These are phyloP conservation scores for Helleia helle DNA, from an alignment of 2,888 invertebrate genomes.

Conservation along the genomic window DNA sequence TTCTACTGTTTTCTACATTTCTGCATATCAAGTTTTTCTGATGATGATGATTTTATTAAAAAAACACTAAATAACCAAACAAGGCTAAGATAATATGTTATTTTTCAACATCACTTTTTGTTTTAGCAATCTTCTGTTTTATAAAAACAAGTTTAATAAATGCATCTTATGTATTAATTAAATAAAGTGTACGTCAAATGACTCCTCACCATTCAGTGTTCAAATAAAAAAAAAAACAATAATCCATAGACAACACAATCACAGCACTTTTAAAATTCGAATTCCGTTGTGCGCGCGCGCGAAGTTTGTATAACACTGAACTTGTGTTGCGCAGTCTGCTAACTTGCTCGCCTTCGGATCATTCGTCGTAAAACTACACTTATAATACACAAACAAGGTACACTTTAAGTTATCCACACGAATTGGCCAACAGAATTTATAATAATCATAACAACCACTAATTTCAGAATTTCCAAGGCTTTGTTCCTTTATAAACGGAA, in stretches of 20 bases:
- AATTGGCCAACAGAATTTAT: no score
- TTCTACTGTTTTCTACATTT: no score
- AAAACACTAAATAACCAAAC: no score
- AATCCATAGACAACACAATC: constrained; percentile 23
- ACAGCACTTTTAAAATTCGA: constrained; percentile 30
- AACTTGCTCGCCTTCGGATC: constrained; percentile 38
- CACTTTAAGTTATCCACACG: no score
- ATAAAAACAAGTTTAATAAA: no score
- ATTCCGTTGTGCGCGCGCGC: constrained; percentile 32
- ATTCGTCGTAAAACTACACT: constrained; percentile 13
- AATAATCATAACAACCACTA: constrained; percentile 5
- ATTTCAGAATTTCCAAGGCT: constrained; percentile 12
- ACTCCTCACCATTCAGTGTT: background rate
- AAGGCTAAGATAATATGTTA: no score
- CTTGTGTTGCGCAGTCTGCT: constrained; percentile 40
- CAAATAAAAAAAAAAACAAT: constrained; percentile 14
- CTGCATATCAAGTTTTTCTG: no score
- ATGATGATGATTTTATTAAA: no score
- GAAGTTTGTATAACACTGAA: constrained; percentile 54
- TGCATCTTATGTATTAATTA: no score
- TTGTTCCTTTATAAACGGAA: background rate
- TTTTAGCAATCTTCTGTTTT: no score
- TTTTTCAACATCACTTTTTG: no score
- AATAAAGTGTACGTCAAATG: no score
- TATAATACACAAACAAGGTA: background rate